Evolutionary conservation across 2,797 vertebrate genomes (phyloP), one percentile per base, ranked within the genome.

Genomic region (Catharus ustulatus): DNA sequence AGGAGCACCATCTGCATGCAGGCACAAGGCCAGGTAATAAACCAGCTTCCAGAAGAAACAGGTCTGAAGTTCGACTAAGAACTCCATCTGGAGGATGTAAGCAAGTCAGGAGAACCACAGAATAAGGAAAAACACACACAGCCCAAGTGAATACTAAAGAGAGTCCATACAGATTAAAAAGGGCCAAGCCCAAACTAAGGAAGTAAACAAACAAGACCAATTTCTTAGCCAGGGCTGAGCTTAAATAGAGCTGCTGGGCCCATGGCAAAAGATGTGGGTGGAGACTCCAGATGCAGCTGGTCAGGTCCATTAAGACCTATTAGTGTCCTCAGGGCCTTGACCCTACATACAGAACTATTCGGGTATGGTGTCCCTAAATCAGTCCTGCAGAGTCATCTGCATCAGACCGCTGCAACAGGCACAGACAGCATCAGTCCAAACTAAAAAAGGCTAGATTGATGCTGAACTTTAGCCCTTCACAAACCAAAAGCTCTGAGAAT

Each of bases 161-260:
- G 2, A 1, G 0, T 1, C 5, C 3, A 22, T 0, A 0, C 0
- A 4, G 0, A 9, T 23, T 3, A 11, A 45, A 52, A 3, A 49
- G 0, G 0, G 0, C 11, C 4, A n/a, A 36, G 2, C 0, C 6
- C 2, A 21, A 48, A 6, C 0, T 3, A 4, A 24, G 4, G 0
- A 6, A 17, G 9, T 7, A 49, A 29, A 15, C 4, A 40, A 62
- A 3, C 0, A 42, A 0, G 3, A 0, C 1, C 5, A 0, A 11
- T 0, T 36, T 0, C 0, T 21, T 0, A 23, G 0, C 5, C 13
- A 24, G 1, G 19, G 22, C 30, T 77, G 57, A 77, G 11, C 16
- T 87, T 80, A 79, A 92, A 59, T 29, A 74, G 66, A 52, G 7
- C 15, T 74, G 45, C 58, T 51, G 46, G n/a, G 16, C 16, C n/a